Evolutionary conservation across 1,140 invertebrate species (phyloP).

Genomic region (Nautilus pompilius): DNA sequence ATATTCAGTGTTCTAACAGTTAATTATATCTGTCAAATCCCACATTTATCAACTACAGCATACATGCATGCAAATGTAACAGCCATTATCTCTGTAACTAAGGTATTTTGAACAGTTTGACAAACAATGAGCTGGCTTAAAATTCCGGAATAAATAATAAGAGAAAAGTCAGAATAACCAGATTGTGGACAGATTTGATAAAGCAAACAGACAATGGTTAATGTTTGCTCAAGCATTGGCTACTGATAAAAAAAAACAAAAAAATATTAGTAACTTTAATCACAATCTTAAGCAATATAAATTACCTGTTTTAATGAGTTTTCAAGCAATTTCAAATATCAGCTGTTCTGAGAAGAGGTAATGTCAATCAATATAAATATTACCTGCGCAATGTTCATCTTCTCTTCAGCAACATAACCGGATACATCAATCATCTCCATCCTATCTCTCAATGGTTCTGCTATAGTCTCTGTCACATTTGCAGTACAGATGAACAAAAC

Average conservation of each 20-base stretch:
- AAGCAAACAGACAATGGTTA: no score
- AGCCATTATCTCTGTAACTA: no score
- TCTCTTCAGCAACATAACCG: constrained; percentile 98
- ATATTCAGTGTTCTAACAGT: no score
- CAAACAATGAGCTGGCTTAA: no score
- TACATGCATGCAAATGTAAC: no score
- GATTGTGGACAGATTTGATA: no score
- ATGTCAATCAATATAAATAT: background rate
- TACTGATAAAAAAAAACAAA: background rate
- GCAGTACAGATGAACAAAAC: constrained; percentile 97
- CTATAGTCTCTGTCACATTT: constrained; percentile 94
- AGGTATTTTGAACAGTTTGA: no score
- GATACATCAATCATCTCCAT: constrained; percentile 99
- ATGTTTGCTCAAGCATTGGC: no score
- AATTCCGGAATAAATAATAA: no score
- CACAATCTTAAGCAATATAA: background rate
- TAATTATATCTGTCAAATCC: no score
- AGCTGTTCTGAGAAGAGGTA: background rate
- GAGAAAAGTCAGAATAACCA: no score
- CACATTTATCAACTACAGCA: no score
- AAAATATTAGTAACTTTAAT: background rate
- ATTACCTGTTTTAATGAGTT: background rate
- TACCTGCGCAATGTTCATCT: constrained; percentile 83
- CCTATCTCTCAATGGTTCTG: constrained; percentile 91
- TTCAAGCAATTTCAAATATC: background rate